These are phyloP conservation scores for Anthonomus grandis DNA, from an alignment of 1,140 invertebrate species.

Conservation along the genomic window DNA sequence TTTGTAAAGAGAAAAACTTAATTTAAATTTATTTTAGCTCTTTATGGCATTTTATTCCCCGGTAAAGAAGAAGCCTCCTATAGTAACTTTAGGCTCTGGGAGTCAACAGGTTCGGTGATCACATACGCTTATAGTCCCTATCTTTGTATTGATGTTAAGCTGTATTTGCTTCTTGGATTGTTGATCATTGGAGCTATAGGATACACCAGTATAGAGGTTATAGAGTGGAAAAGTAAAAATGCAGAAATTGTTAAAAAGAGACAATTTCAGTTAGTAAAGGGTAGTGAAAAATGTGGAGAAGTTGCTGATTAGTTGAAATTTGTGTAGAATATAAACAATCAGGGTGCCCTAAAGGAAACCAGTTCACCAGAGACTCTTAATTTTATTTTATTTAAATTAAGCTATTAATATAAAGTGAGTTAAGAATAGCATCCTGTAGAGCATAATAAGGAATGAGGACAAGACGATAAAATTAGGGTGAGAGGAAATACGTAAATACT, in stretches of 20 bases:
- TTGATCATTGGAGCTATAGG: slow-evolving; percentile 72
- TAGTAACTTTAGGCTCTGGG: slow-evolving; percentile 90
- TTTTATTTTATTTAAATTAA: too few species aligned
- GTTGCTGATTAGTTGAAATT: slow-evolving; percentile 27
- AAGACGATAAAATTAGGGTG: too few species aligned
- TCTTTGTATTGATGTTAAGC: slow-evolving; percentile 71
- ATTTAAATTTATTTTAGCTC: slow-evolving; percentile 57
- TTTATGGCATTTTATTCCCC: slow-evolving; percentile 85
- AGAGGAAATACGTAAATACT: too few species aligned
- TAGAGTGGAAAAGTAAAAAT: slow-evolving; percentile 17
- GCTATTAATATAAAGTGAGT: too few species aligned
- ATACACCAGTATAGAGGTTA: slow-evolving; percentile 52
- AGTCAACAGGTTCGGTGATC: slow-evolving; percentile 84
- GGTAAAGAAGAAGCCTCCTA: slow-evolving; percentile 87
- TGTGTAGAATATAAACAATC: too few species aligned
- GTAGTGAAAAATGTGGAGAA: slow-evolving; percentile 24
- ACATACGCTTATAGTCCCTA: slow-evolving; percentile 76
- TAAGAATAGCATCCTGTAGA: too few species aligned
- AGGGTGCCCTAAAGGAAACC: too few species aligned
- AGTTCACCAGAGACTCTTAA: too few species aligned
- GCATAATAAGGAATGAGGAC: too few species aligned
- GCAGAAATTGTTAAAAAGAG: slow-evolving; percentile 1
- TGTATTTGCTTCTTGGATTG: slow-evolving; percentile 70
- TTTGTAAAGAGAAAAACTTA: neutral
- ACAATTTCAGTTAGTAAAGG: slow-evolving; percentile 28